Evolutionary conservation across 1,140 invertebrate species (phyloP), one percentile per base, ranked within the genome.

Genomic region (Meloidogyne floridensis): DNA sequence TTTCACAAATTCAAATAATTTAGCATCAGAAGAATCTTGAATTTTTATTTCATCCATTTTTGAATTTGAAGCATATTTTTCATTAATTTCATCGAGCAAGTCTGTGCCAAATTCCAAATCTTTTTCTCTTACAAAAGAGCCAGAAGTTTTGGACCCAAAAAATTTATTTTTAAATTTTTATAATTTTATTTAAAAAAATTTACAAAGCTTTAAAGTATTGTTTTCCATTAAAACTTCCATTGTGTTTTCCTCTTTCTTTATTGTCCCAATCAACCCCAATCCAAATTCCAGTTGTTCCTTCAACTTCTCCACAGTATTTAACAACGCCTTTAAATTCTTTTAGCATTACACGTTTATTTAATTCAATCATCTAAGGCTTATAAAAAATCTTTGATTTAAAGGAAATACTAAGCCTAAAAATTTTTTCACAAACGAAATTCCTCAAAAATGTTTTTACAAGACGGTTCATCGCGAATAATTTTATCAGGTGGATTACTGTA

Each of bases 221-320:
- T n/a, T 79, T 81, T 11, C 86, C 86, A 15, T 85, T 73, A 54
- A 15, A 13, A 32, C 79, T 47, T 53, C 85, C 85, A 70, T 86
- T 79, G 59, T 86, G 86, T 83, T 86, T 86, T 2, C 85, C 85
- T 77, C 83, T 43, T 5, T 47, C 54, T 69, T 85, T 10, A 79
- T 87, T 42, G 47, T 86, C 85, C 85, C 85, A 86, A 75, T 86
- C 85, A 15, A 86, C 71, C 13, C 85, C 85, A n/a, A 87, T 65
- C 85, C 85, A 86, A 42, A 43, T 3, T 6, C 83, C 78, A 18
- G 69, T 18, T 18, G 84, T 82, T 15, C 83, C 83, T 18, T 51
- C 83, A 82, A 84, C 71, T 56, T 74, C 77, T 18, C 83, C 83
- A 79, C 53, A 53, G 77, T 81, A 84, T 59, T 71, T 32, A 8